phyloP scores from a whole-genome alignment of 1,140 invertebrate genomes.

The Zaprionus inermis region DNA sequence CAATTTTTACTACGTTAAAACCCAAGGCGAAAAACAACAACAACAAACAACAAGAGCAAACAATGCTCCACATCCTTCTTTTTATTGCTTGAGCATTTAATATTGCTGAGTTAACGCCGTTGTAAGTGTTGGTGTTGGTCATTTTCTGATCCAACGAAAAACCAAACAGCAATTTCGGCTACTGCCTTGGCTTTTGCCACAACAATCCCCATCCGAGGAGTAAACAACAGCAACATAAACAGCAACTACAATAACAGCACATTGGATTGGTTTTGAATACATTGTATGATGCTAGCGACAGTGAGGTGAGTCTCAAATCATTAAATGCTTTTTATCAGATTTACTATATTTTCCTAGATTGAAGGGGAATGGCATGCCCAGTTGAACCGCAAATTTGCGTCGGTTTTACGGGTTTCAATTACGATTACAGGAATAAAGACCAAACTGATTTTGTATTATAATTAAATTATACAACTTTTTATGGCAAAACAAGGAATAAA shows the following conservation, averaged over 20 bases:
- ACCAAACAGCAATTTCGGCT: conserved; percentile 23
- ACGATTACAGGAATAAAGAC: conserved; percentile 59
- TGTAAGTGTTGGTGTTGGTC: conserved; percentile 29
- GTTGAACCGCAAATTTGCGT: not conserved
- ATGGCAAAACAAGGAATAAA: conserved; percentile 34
- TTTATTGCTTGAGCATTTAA: conserved; percentile 72
- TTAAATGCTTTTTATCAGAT: not conserved
- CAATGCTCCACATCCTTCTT: conserved; percentile 39
- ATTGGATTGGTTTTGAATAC: conserved; percentile 61
- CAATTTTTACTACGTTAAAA: conserved; percentile 50
- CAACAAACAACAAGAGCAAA: conserved; percentile 22
- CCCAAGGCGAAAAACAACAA: conserved; percentile 26
- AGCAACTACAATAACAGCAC: conserved; percentile 22
- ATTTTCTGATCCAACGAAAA: conserved; percentile 11
- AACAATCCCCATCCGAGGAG: conserved; percentile 7
- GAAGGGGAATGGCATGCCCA: not conserved
- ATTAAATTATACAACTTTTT: conserved; percentile 64
- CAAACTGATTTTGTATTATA: conserved; percentile 47
- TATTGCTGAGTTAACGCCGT: conserved; percentile 47
- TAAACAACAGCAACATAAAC: conserved; percentile 21
- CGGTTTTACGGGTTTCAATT: conserved; percentile 65
- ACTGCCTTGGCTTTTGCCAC: conserved; percentile 6
- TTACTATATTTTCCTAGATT: not conserved
- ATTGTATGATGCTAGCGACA: conserved; percentile 69
- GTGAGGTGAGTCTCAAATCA: conserved; percentile 61